Evolutionary conservation across 2,888 invertebrate species (phyloP).

Genomic region (Apoderus coryli): DNA sequence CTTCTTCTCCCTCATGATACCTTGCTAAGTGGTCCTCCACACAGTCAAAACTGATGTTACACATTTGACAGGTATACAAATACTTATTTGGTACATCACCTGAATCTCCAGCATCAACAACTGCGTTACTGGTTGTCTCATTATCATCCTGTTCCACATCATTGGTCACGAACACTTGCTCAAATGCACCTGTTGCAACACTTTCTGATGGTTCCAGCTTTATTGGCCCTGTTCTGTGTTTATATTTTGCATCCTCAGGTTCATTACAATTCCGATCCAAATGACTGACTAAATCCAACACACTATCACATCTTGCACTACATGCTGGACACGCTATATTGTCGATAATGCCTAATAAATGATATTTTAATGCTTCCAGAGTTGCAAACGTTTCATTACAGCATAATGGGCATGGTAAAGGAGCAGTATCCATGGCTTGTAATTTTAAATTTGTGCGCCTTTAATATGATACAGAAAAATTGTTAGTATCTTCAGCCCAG

Average conservation of each 20-base stretch:
- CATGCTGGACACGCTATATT: constrained; percentile 48
- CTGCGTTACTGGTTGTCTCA: constrained; percentile 1
- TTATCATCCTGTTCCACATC: constrained; percentile 19
- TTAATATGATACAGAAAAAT: too few species aligned
- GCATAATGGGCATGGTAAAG: constrained; percentile 46
- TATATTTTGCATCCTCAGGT: constrained; percentile 4
- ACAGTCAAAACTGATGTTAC: constrained; percentile 46
- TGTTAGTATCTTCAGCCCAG: not conserved
- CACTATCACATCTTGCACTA: constrained; percentile 36
- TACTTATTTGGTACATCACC: constrained; percentile 26
- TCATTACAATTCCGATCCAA: constrained; percentile 27
- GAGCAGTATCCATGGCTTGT: constrained; percentile 36
- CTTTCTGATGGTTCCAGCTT: constrained; percentile 4
- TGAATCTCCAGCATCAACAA: constrained; percentile 9
- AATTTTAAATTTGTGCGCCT: constrained; percentile 7
- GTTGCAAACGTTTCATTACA: constrained; percentile 46
- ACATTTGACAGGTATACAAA: constrained; percentile 49
- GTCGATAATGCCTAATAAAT: constrained; percentile 39
- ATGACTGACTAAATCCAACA: constrained; percentile 43
- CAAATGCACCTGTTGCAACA: constrained; percentile 1
- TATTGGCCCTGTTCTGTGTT: too few species aligned
- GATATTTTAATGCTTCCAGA: constrained; percentile 37
- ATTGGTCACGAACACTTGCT: not conserved
- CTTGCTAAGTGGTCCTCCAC: constrained; percentile 50
- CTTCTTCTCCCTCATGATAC: constrained; percentile 52